Evolutionary conservation across 1,140 invertebrate species (phyloP).

Genomic region (Colletes gigas): DNA sequence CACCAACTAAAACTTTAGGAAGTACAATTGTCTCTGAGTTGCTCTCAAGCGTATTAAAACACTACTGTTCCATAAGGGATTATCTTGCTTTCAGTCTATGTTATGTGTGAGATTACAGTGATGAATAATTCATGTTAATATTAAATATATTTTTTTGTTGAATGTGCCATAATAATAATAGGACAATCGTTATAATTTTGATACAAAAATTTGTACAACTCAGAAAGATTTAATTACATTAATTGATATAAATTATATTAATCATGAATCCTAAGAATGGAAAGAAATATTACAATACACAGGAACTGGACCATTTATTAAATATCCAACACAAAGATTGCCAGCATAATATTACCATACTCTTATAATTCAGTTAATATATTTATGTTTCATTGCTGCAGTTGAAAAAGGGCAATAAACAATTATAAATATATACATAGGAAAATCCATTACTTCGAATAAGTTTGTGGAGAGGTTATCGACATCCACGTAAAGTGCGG

Average conservation of each 20-base stretch:
- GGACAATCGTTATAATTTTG: neutral
- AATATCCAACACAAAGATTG: neutral
- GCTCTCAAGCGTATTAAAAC: neutral
- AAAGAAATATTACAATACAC: neutral
- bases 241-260: too few relatives aligned
- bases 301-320: neutral
- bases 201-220: neutral
- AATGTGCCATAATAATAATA: too few relatives aligned
- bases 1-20: neutral
- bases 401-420: neutral
- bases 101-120: neutral
- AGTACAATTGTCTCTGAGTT: neutral
- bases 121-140: conserved; percentile 39
- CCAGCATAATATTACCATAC: neutral
- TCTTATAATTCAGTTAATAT: neutral
- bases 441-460: conserved; percentile 21
- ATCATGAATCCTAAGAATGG: neutral
- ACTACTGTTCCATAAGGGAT: conserved; percentile 11
- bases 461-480: neutral
- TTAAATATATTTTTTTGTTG: too few relatives aligned
- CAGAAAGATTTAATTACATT: neutral
- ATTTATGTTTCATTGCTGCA: neutral
- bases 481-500: conserved; percentile 10
- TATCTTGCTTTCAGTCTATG: conserved; percentile 9
- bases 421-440: neutral